phyloP scores from a whole-genome alignment of 2,113 vertebrate species.

The Centropristis striata region DNA sequence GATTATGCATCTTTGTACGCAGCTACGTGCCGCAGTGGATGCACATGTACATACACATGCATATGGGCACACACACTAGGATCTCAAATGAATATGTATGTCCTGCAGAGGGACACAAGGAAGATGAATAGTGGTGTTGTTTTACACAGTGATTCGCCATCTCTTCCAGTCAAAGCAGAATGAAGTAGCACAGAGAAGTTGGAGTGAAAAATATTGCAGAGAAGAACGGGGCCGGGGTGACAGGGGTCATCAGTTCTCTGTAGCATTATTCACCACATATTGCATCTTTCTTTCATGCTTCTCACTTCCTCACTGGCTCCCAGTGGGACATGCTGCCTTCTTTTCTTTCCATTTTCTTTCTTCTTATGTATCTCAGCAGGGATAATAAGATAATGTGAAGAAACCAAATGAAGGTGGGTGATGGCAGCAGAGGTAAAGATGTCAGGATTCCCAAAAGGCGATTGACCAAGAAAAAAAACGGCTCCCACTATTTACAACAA shows the following conservation, averaged over 20 bases:
- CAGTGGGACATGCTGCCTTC: constrained; percentile 29
- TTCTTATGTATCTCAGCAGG: constrained; percentile 42
- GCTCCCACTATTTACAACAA: constrained; percentile 6
- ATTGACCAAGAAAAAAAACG: constrained; percentile 19
- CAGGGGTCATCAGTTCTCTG: constrained; percentile 48
- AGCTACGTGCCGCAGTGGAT: constrained; percentile 34
- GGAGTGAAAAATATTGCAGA: constrained; percentile 29
- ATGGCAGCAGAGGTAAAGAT: constrained; percentile 31
- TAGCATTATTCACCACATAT: constrained; percentile 32
- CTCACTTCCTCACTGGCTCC: constrained; percentile 38
- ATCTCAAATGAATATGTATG: constrained; percentile 73
- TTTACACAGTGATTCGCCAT: constrained; percentile 17
- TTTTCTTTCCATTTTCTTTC: constrained; percentile 35
- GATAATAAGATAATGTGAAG: constrained; percentile 53
- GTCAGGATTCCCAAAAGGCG: constrained; percentile 15
- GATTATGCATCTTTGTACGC: constrained; percentile 61
- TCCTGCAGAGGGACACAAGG: constrained; percentile 53
- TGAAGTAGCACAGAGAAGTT: constrained; percentile 13
- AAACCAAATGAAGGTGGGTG: constrained; percentile 44
- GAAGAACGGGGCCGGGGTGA: constrained; percentile 2
- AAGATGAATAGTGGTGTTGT: constrained; percentile 45
- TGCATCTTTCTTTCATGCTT: constrained; percentile 38
- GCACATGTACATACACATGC: constrained; percentile 47
- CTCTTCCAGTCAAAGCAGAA: constrained; percentile 31
- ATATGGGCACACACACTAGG: constrained; percentile 17